Conservation (phyloP, 2,113 vertebrate species). For the Mesitornis unicolor region DNA sequence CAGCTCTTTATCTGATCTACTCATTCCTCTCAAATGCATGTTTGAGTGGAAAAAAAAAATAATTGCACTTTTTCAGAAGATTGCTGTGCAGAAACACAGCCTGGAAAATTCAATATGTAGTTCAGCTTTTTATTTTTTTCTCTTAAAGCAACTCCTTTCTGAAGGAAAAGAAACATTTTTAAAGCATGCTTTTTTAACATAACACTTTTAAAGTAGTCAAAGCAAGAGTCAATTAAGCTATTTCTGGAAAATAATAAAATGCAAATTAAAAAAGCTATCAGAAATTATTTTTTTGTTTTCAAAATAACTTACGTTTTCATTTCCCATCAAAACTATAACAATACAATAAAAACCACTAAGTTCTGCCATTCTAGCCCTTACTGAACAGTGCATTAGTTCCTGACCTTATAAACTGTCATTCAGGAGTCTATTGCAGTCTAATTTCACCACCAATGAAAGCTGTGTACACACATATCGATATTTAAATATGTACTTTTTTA, state of each 20-base stretch:
- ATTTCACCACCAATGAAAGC: background rate
- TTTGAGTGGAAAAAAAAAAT: slow-evolving; percentile 77
- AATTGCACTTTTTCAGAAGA: slow-evolving; percentile 78
- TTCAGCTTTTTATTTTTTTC: slow-evolving; percentile 61
- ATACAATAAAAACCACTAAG: background rate
- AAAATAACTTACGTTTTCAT: background rate
- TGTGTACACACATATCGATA: background rate
- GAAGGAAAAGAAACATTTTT: slow-evolving; percentile 39
- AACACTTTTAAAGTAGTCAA: slow-evolving; percentile 49
- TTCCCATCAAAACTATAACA: background rate
- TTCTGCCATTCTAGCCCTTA: background rate
- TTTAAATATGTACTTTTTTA: background rate
- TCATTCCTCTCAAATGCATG: slow-evolving; percentile 82
- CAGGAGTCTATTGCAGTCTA: background rate
- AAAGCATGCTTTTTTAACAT: background rate
- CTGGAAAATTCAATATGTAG: slow-evolving; percentile 78
- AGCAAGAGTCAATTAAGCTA: slow-evolving; percentile 10
- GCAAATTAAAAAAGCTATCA: background rate
- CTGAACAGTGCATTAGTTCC: background rate
- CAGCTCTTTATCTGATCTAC: slow-evolving; percentile 83
- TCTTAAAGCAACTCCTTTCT: slow-evolving; percentile 48
- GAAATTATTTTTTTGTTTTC: background rate
- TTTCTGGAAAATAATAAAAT: background rate
- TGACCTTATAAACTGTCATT: background rate
- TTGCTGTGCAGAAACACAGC: slow-evolving; percentile 75